These are phyloP conservation scores for Quadriops clusia DNA, from an alignment of 2,888 invertebrate species.

Conservation along the genomic window DNA sequence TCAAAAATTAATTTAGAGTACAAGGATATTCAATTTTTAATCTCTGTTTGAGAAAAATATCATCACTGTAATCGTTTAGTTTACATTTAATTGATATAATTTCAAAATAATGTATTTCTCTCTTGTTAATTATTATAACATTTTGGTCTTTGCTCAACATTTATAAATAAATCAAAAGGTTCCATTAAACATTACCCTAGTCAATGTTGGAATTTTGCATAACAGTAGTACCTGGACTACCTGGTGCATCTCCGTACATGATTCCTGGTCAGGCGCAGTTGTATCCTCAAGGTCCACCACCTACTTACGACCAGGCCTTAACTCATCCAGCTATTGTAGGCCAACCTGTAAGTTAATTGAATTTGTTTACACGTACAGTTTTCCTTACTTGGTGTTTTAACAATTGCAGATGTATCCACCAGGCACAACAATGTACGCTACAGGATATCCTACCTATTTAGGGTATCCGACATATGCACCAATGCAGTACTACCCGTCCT, in stretches of 20 bases:
- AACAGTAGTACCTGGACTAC: conserved; percentile 34
- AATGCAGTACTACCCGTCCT: conserved; percentile 56
- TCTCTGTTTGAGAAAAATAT: too few species aligned
- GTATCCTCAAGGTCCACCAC: conserved; percentile 55
- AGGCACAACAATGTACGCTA: conserved; percentile 55
- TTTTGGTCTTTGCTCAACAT: too few species aligned
- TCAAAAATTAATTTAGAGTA: too few species aligned
- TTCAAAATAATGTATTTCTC: too few species aligned
- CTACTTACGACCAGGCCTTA: conserved; percentile 58
- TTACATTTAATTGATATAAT: too few species aligned
- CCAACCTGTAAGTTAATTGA: conserved; percentile 34
- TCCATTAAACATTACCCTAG: too few species aligned
- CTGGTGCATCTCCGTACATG: conserved; percentile 33
- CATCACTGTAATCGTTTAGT: too few species aligned
- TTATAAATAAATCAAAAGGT: too few species aligned
- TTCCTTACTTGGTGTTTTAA: background rate
- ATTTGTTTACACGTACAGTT: conserved; percentile 7
- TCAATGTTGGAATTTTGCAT: too few species aligned
- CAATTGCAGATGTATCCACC: conserved; percentile 57
- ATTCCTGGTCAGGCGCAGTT: conserved; percentile 46
- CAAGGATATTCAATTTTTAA: too few species aligned
- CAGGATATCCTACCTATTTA: conserved; percentile 62
- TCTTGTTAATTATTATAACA: too few species aligned
- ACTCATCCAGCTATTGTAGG: conserved; percentile 45
- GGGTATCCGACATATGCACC: conserved; percentile 67